Percentiles rank a stretch among this genome's conserved stretches.
Evolutionary conservation across 2,888 invertebrate genomes (phyloP).

Genomic region (Mongoloraphidia duomilia): DNA sequence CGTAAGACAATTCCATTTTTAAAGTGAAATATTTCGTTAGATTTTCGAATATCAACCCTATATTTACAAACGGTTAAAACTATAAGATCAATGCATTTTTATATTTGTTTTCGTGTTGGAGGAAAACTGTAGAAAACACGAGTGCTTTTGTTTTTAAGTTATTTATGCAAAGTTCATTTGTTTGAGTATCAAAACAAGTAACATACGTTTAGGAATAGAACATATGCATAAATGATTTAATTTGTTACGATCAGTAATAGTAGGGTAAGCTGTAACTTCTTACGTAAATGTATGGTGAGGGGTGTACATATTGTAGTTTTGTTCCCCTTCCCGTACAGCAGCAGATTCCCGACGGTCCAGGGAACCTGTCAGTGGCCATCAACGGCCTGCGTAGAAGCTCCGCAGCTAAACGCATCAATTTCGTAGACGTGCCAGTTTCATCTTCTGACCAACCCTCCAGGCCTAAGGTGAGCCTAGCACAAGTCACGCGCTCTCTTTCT

Average conservation of each 20-base stretch:
- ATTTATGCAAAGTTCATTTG: too few relatives aligned
- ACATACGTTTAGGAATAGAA: constrained; percentile 1
- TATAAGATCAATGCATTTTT: too few relatives aligned
- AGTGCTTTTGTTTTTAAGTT: too few relatives aligned
- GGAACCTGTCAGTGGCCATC: constrained; percentile 25
- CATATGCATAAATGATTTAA: constrained; percentile 9
- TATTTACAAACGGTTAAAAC: too few relatives aligned
- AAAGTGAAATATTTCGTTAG: too few relatives aligned
- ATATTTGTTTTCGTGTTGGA: too few relatives aligned
- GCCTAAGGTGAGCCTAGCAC: constrained; percentile 29
- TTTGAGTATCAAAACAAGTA: neutral
- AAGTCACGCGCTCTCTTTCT: neutral
- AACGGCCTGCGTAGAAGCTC: constrained; percentile 26
- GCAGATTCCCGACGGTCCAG: constrained; percentile 14
- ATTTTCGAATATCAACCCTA: too few relatives aligned
- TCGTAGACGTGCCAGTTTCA: constrained; percentile 22
- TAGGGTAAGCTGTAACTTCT: constrained; percentile 23
- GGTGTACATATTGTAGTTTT: constrained; percentile 27
- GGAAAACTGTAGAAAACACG: too few relatives aligned
- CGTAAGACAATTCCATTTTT: too few relatives aligned
- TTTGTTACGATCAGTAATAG: constrained; percentile 15
- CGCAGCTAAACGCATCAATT: constrained; percentile 35
- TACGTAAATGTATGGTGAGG: constrained; percentile 20
- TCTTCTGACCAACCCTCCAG: constrained; percentile 19
- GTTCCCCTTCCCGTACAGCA: constrained; percentile 30